Evolutionary conservation across 2,113 vertebrate species (phyloP).

Genomic region (Octodon degus): DNA sequence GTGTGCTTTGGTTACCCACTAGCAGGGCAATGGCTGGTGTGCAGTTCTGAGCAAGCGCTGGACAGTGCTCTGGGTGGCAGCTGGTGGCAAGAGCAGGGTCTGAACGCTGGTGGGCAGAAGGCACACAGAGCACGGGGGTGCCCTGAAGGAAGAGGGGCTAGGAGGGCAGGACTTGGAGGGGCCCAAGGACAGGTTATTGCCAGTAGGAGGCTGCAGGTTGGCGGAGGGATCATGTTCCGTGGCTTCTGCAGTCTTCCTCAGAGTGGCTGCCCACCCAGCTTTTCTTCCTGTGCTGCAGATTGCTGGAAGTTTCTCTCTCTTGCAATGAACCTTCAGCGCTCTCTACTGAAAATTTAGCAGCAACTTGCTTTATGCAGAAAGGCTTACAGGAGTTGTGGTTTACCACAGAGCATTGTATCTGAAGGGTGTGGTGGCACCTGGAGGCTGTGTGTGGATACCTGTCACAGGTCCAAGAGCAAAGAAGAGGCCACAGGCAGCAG

Average conservation of each 20-base stretch:
- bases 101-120: neutral
- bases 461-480: neutral
- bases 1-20: neutral
- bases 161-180: neutral
- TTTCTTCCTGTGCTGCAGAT: neutral
- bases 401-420: neutral
- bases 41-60: neutral
- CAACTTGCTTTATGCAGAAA: neutral
- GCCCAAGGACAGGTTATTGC: too few relatives aligned
- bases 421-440: neutral
- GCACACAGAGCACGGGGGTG: accelerated
- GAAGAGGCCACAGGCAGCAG: neutral
- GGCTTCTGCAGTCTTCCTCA: too few relatives aligned
- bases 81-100: accelerated
- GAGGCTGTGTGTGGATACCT: neutral
- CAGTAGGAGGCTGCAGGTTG: too few relatives aligned
- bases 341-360: neutral
- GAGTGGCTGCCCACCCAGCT: neutral
- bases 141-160: accelerated
- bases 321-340: neutral
- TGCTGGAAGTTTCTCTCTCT: neutral
- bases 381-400: neutral
- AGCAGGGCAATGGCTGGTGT: neutral
- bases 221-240: neutral
- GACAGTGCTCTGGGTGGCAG: neutral